Base-by-base conservation (phyloP, 2,797 vertebrate species). In the Benthosema pterotum region DNA sequence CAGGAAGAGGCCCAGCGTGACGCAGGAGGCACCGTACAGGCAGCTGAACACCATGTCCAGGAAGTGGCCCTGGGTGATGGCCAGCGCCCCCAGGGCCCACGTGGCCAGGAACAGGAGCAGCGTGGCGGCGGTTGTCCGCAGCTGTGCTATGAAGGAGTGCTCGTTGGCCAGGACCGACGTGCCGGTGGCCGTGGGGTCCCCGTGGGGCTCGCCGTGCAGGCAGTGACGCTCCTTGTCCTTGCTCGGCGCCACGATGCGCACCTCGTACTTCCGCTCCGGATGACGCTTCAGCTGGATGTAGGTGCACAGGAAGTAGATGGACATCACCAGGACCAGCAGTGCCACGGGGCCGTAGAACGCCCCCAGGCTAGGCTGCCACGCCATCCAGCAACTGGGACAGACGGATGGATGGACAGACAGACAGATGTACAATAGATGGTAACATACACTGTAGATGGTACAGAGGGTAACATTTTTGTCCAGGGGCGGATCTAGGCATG, bases 31-130 rank as follows among this genome's bases (percentile, higher is more conserved):
- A 79, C 98, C 98, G 0, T 99, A 99, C n/a, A 99, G 91, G 84
- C 98, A 99, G 88, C 98, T 99, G 89, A 99, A 99, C 87, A 99
- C 94, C 96, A 99, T 98, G 91, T 98, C 96, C 89, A 99, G 91
- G 88, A 99, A 95, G 87, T 94, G 95, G 71, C 94, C 96, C 89
- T 98, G 96, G 0, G 97, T 95, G 78, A 98, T 96, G 0, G 98
- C 96, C 72, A 99, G 90, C 0, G 97, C 98, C 53, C 96, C 98
- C 2, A 99, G 98, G 17, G 96, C 92, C 98, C 98, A 99, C 0
- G 97, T 98, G 80, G 95, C 95, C 38, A 93, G 77, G 74, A 98
- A 99, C 14, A 99, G 91, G 78, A 99, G 94, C 19, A 99, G 92
- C 1, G 96, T 98, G 88, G 97, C 97, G 19, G 95, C 95, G 0